phyloP scores from a whole-genome alignment of 2,113 vertebrate species.

The Uria aalge region DNA sequence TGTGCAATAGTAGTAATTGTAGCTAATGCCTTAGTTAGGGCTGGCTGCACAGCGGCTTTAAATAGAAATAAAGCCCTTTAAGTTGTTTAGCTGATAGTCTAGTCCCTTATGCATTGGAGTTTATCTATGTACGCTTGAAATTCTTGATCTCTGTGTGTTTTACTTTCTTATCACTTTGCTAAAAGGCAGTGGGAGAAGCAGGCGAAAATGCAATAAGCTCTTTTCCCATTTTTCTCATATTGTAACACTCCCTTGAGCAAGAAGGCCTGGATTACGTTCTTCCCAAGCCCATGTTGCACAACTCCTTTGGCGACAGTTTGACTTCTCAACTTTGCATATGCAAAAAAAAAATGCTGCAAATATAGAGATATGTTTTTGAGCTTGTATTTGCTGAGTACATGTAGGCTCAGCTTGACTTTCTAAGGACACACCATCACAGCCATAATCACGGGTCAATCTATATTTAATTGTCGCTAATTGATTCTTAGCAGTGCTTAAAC shows the following conservation, averaged over 20 bases:
- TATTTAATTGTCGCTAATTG: background rate
- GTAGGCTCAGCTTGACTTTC: background rate
- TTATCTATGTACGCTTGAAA: background rate
- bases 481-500: background rate
- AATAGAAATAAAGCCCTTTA: background rate
- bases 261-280: background rate
- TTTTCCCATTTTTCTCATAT: background rate
- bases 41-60: background rate
- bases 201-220: background rate
- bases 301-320: background rate
- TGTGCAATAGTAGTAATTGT: background rate
- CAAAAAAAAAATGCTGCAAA: background rate
- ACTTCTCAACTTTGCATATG: background rate
- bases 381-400: background rate
- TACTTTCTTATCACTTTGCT: background rate
- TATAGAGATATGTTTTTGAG: background rate
- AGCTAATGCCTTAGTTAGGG: background rate
- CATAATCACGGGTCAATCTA: background rate
- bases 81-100: background rate
- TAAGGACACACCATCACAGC: background rate
- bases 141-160: background rate
- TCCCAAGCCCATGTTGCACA: rapidly evolving
- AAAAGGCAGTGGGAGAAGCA: background rate
- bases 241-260: background rate
- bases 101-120: background rate